Conservation (phyloP, 1,140 invertebrate genomes). For the Agrilus planipennis region DNA sequence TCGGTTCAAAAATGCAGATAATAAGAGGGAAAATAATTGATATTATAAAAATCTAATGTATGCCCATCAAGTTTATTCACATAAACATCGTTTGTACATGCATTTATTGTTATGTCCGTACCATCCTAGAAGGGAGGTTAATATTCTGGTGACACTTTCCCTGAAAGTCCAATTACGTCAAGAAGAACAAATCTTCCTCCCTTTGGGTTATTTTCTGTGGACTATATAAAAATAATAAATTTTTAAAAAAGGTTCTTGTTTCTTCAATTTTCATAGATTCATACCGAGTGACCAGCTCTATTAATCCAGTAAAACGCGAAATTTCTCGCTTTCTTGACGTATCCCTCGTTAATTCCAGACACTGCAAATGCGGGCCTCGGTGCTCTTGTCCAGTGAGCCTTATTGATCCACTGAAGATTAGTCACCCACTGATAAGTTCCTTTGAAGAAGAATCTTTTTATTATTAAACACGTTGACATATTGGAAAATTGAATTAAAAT, state of each 20-base stretch:
- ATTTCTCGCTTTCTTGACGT: slow-evolving; percentile 15
- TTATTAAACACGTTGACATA: background rate
- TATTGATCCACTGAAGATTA: slow-evolving; percentile 48
- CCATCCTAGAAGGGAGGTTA: too few relatives aligned
- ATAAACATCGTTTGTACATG: too few relatives aligned
- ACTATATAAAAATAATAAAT: background rate
- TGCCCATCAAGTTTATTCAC: too few relatives aligned
- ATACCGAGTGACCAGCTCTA: slow-evolving; percentile 23
- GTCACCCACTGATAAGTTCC: slow-evolving; percentile 61
- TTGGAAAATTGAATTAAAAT: slow-evolving; percentile 2
- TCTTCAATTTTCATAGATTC: too few relatives aligned
- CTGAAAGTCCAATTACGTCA: background rate
- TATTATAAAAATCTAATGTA: too few relatives aligned
- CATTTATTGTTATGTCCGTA: too few relatives aligned
- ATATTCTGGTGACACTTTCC: too few relatives aligned
- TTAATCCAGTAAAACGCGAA: slow-evolving; percentile 21
- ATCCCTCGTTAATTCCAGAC: slow-evolving; percentile 16
- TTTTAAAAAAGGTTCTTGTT: too few relatives aligned
- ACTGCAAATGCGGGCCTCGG: slow-evolving; percentile 10
- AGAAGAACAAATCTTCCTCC: too few relatives aligned
- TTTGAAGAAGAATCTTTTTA: slow-evolving; percentile 23
- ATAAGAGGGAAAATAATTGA: too few relatives aligned
- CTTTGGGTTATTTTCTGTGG: background rate
- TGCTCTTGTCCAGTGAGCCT: slow-evolving; percentile 14
- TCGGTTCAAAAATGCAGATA: too few relatives aligned